Evolutionary conservation across 2,113 vertebrate species (phyloP).

Genomic region (Nibea albiflora): DNA sequence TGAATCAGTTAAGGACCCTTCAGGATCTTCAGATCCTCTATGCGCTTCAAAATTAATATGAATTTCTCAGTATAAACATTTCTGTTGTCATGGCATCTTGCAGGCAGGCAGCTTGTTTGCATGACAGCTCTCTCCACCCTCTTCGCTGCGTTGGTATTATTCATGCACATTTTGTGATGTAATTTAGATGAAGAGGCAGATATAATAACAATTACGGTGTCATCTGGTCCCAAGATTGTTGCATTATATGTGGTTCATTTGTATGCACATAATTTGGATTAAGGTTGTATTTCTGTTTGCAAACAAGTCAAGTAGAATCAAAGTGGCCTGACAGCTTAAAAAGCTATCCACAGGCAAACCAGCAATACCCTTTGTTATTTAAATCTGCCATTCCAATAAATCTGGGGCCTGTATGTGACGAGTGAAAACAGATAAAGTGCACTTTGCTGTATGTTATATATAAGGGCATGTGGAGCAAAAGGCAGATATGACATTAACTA

Average conservation of each 20-base stretch:
- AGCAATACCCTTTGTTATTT: slow-evolving; percentile 5
- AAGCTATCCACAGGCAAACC: neutral
- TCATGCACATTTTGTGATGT: slow-evolving; percentile 32
- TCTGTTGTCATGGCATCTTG: neutral
- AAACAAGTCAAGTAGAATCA: slow-evolving; percentile 6
- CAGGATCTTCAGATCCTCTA: slow-evolving; percentile 3
- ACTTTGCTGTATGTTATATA: neutral
- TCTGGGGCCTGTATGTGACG: neutral
- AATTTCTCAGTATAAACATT: neutral
- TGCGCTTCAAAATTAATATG: slow-evolving; percentile 17
- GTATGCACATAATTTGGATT: slow-evolving; percentile 10
- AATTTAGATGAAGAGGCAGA: slow-evolving; percentile 36
- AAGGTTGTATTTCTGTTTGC: slow-evolving; percentile 5
- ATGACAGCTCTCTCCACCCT: neutral
- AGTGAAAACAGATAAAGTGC: slow-evolving; percentile 11
- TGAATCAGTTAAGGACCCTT: slow-evolving; percentile 28
- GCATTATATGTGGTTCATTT: slow-evolving; percentile 32
- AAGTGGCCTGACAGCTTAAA: slow-evolving; percentile 8
- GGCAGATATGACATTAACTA: neutral
- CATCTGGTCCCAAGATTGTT: slow-evolving; percentile 13
- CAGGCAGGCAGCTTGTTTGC: neutral
- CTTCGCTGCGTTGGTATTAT: neutral
- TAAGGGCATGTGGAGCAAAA: neutral
- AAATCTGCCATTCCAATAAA: slow-evolving; percentile 16
- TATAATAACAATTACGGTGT: slow-evolving; percentile 34